Evolutionary conservation across 2,797 vertebrate species (phyloP), one percentile per base, ranked within the genome.

Genomic region (Adrianichthys oophorus): DNA sequence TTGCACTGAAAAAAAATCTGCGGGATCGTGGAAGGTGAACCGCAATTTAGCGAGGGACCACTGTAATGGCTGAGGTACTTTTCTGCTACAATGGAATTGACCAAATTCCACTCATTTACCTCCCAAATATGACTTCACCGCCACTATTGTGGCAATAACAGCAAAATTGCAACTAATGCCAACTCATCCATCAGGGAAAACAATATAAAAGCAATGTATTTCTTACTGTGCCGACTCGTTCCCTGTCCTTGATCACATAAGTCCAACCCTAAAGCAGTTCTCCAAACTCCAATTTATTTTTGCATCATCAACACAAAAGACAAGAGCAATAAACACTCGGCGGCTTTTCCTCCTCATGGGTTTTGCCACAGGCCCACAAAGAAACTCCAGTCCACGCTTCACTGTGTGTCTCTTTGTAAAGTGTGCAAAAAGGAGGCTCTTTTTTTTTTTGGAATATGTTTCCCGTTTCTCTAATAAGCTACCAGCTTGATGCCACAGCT

Each of bases 401-500:
- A 52, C 64, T 58, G 60, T 78, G 57, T 60, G 66, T 54, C 21
- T 75, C 52, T 62, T 52, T 72, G 67, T 59, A 71, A 37, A 46
- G 53, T 60, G 46, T 70, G 65, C 57, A 41, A 56, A 66, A 21
- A 19, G 19, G 4, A 7, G 29, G 2, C 2, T 32, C 10, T 32
- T 32, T 32, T 10, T 37, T 37, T 13, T 86, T 19, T 86, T 88
- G 86, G 88, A 84, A 87, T 85, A 84, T 69, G 73, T 87, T 88
- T 80, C 82, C 83, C 79, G 88, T 78, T 78, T 89, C 78, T 84
- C 85, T 92, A 91, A 93, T 92, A 90, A 92, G 87, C 90, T 87
- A 88, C 82, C 81, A 83, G 89, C 87, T 86, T 79, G 81, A 80
- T 89, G 89, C 88, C 87, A 88, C 84, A 66, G 83, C 71, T 85